phyloP scores from a whole-genome alignment of 2,113 vertebrate species.

The Sigmodon hispidus region DNA sequence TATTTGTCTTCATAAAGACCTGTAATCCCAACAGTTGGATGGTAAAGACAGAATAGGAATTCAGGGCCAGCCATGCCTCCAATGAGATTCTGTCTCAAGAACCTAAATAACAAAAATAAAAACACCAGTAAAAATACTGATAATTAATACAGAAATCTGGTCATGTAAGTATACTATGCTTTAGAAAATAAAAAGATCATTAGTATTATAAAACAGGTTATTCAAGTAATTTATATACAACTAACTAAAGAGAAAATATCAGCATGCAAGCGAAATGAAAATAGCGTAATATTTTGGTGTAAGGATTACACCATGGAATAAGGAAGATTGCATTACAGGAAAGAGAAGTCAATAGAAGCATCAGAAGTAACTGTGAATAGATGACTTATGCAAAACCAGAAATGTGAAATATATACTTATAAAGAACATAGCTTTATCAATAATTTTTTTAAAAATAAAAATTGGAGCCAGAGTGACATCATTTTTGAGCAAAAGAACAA shows the following conservation, averaged over 20 bases:
- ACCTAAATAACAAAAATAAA: neutral
- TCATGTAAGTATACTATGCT: neutral
- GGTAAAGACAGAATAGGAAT: neutral
- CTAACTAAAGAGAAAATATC: neutral
- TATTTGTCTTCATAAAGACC: slow-evolving; percentile 23
- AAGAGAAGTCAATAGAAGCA: neutral
- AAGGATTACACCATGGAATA: no score
- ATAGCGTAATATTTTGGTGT: no score
- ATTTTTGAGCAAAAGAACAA: neutral
- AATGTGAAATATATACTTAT: neutral
- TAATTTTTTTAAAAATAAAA: neutral
- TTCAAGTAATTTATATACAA: neutral
- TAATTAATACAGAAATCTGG: no score
- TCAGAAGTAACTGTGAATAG: neutral
- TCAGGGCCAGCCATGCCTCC: neutral
- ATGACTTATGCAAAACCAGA: neutral
- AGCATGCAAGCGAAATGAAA: neutral
- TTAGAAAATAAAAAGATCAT: slow-evolving; percentile 12
- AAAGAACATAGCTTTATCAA: neutral
- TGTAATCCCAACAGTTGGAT: no score
- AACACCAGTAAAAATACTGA: neutral
- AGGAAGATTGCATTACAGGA: neutral
- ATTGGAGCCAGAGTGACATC: neutral
- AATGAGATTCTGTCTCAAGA: neutral
- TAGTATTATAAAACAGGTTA: neutral